Base-by-base conservation (phyloP, 2,888 invertebrate genomes). In the Drosophila siamana region DNA sequence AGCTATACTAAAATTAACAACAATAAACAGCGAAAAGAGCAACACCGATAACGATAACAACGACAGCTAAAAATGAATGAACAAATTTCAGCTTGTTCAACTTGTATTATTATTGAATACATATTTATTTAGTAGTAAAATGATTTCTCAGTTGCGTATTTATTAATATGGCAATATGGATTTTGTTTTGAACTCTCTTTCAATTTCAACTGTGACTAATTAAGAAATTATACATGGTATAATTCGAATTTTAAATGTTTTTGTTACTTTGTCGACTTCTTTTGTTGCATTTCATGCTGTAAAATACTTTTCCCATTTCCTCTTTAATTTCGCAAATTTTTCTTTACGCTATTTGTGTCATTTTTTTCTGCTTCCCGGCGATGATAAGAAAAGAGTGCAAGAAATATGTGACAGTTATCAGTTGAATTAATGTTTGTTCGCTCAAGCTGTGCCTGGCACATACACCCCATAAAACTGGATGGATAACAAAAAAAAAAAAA, bases 371-470 rank as follows among this genome's bases (percentile, higher is more conserved):
- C 16, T 38, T 38, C 36, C 7, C 26, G 19, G 19, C 4, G 2
- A 26, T 15, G 26, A 47, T 13, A 47, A 24, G 19, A 36, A 46
- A 24, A 36, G 38, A 56, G 41, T 44, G 55, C 54, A 54, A 54
- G 26, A 43, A 54, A 16, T 26, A 41, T 28, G 13, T 22, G 28
- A 47, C 15, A 41, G 19, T 76, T 73, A 73, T 73, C 73, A 72
- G 66, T 15, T 40, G 1, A 24, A 24, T 43, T 11, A 40, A 15
- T 47, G 28, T 22, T 60, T 60, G 26, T 48, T 56, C 19, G 28
- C 30, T 47, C 30, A 44, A 43, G 63, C 54, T 46, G 48, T 74
- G 74, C 54, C 74, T 77, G 74, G 78, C 33, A 72, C 73, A 54
- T 36, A 72, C 78, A 77, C 68, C 67, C 73, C 66, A 73, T 60